Conservation (phyloP, 2,797 vertebrate species). For the Poeciliopsis paucimaculata region DNA sequence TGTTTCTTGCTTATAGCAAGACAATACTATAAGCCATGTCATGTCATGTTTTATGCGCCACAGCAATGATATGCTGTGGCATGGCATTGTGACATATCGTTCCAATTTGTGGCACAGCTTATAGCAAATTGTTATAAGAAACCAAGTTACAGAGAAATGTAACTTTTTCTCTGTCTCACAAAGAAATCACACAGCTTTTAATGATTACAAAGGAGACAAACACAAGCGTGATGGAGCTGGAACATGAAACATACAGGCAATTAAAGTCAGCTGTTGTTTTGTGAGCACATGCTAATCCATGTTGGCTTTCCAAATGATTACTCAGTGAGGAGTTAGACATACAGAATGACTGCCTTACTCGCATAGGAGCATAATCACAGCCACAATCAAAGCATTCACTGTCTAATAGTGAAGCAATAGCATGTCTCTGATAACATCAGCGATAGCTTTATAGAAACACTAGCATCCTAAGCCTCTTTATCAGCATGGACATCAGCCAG, state of each 20-base stretch:
- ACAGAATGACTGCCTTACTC: slow-evolving; percentile 41
- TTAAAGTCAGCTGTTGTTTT: slow-evolving; percentile 6
- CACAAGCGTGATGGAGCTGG: background rate
- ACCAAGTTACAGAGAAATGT: background rate
- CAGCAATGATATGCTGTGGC: too few species aligned
- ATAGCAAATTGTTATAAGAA: too few species aligned
- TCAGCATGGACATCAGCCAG: slow-evolving; percentile 75
- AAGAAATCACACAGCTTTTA: slow-evolving; percentile 36
- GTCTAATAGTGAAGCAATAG: slow-evolving; percentile 52
- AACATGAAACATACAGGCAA: slow-evolving; percentile 5
- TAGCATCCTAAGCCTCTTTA: slow-evolving; percentile 49
- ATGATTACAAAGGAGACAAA: slow-evolving; percentile 35
- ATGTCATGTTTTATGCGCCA: too few species aligned
- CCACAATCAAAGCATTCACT: slow-evolving; percentile 49
- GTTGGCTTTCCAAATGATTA: slow-evolving; percentile 26
- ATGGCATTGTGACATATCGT: too few species aligned
- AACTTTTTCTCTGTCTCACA: slow-evolving; percentile 6
- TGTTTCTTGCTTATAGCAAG: background rate
- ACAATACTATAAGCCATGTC: too few species aligned
- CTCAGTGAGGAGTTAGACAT: slow-evolving; percentile 31
- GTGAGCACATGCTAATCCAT: slow-evolving; percentile 29
- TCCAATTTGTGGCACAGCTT: too few species aligned
- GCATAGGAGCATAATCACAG: slow-evolving; percentile 51
- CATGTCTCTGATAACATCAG: slow-evolving; percentile 57
- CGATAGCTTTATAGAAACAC: slow-evolving; percentile 42